Conservation (phyloP, 2,113 vertebrate genomes). For the Sorex fumeus region DNA sequence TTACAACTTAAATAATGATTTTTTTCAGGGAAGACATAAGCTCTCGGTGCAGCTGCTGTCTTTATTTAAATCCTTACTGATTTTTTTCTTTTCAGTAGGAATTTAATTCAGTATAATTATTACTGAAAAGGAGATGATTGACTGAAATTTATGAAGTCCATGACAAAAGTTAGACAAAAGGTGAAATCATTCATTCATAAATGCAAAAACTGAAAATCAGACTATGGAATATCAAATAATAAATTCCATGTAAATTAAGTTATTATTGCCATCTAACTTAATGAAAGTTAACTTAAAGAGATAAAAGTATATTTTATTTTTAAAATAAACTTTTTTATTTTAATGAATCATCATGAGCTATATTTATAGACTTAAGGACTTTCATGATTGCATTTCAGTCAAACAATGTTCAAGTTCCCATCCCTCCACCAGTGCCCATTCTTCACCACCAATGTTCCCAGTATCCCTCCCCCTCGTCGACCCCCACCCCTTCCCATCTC, state of each 20-base stretch:
- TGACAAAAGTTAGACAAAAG: slow-evolving; percentile 23
- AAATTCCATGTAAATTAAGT: slow-evolving; percentile 32
- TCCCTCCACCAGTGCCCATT: too few relatives aligned
- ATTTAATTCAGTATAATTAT: slow-evolving; percentile 66
- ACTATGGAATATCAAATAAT: slow-evolving; percentile 54
- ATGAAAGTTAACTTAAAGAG: not conserved
- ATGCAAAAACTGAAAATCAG: slow-evolving; percentile 51
- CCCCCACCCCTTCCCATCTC: too few relatives aligned
- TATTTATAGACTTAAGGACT: too few relatives aligned
- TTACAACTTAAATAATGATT: slow-evolving; percentile 46
- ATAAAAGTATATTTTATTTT: slow-evolving; percentile 19
- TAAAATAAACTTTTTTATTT: too few relatives aligned
- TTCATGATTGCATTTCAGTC: too few relatives aligned
- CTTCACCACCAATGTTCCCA: too few relatives aligned
- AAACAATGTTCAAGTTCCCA: too few relatives aligned
- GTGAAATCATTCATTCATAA: slow-evolving; percentile 64
- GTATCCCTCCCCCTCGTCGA: too few relatives aligned
- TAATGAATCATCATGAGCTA: too few relatives aligned
- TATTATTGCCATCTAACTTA: not conserved
- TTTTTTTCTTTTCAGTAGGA: too few relatives aligned
- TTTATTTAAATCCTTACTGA: too few relatives aligned
- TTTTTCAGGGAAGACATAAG: slow-evolving; percentile 24
- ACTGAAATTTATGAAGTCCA: slow-evolving; percentile 14
- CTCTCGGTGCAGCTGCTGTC: not conserved
- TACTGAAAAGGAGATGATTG: slow-evolving; percentile 37